Evolutionary conservation across 2,888 invertebrate genomes (phyloP).

Genomic region (Cephus rjabovi): DNA sequence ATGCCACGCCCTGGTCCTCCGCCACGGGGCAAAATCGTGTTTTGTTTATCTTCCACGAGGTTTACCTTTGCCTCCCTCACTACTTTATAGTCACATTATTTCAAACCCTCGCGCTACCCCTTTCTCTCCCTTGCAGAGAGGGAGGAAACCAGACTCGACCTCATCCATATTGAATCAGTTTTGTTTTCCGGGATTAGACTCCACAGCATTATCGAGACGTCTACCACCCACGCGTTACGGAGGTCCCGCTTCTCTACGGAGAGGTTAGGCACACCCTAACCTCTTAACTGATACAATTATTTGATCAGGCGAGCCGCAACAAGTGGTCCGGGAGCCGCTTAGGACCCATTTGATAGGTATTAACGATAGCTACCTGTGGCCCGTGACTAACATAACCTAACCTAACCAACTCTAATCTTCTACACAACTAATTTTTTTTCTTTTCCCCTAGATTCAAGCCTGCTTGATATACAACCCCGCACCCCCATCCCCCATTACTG

Average conservation of each 20-base stretch:
- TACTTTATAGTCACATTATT: not conserved
- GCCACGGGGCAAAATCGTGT: conserved; percentile 20
- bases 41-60: conserved; percentile 29
- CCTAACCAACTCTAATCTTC: not conserved
- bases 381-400: not conserved
- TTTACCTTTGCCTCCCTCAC: not conserved
- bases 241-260: not conserved
- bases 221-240: conserved; percentile 32
- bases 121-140: conserved; percentile 1
- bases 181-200: conserved; percentile 33
- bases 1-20: conserved; percentile 18
- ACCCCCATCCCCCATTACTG: not conserved
- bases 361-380: not conserved
- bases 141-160: conserved; percentile 13
- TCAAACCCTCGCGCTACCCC: not conserved
- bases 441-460: not conserved
- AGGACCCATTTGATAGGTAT: not conserved
- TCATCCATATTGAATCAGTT: conserved; percentile 26
- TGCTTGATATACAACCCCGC: not conserved
- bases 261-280: conserved; percentile 14
- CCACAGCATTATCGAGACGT: not conserved
- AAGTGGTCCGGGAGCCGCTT: conserved; percentile 30
- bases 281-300: conserved; percentile 35
- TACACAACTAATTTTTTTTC: not conserved
- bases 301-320: conserved; percentile 38